Conservation (phyloP, 2,888 invertebrate species). For the Acanthosoma haemorrhoidale region DNA sequence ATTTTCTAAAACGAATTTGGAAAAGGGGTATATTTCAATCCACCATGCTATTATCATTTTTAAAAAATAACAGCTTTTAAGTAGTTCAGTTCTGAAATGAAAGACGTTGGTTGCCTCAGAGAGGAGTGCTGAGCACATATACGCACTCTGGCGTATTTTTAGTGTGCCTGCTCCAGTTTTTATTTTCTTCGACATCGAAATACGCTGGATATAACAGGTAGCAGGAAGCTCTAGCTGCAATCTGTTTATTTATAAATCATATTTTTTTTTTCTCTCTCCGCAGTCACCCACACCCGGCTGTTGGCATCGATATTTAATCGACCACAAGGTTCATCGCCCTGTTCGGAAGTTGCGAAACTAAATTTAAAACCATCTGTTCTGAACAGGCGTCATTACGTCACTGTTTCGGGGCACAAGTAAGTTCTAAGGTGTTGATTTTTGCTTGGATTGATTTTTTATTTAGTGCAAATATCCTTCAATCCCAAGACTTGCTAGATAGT, state of each 20-base stretch:
- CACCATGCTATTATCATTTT: too few species aligned
- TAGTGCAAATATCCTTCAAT: too few species aligned
- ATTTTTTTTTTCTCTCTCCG: not conserved
- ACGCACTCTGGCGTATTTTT: not conserved
- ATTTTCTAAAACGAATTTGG: too few species aligned
- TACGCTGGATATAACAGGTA: not conserved
- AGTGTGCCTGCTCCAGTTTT: not conserved
- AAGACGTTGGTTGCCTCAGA: too few species aligned
- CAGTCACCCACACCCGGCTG: not conserved
- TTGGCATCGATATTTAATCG: slow-evolving; percentile 22
- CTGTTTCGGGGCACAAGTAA: too few species aligned
- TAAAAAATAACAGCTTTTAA: too few species aligned
- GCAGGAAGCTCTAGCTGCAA: not conserved
- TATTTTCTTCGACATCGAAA: not conserved
- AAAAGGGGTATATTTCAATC: too few species aligned
- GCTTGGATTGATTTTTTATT: too few species aligned
- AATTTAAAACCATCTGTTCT: not conserved
- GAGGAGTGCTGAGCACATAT: not conserved
- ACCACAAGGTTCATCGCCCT: not conserved
- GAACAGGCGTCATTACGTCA: not conserved
- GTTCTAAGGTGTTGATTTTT: too few species aligned
- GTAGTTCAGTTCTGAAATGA: too few species aligned
- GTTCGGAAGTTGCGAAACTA: not conserved
- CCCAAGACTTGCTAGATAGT: too few species aligned
- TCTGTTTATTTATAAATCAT: not conserved